These are phyloP conservation scores for Caretta caretta DNA, from an alignment of 2,113 vertebrate species.

Conservation along the genomic window DNA sequence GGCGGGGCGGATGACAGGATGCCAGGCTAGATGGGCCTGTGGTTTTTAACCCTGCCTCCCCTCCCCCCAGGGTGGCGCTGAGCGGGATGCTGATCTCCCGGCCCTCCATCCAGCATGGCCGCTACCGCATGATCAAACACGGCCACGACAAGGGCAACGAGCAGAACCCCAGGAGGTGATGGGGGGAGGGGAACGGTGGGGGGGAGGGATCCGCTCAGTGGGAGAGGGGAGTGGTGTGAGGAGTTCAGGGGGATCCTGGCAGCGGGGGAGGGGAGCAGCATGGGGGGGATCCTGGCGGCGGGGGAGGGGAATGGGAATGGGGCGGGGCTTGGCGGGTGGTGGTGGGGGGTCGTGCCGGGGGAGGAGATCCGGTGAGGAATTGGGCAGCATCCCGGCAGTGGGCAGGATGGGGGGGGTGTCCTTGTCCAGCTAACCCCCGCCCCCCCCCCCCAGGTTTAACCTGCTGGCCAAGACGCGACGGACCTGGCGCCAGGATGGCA, in stretches of 20 bases:
- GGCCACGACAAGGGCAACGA: slow-evolving; percentile 83
- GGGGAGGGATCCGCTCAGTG: not conserved
- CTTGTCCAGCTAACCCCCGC: not conserved
- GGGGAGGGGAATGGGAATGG: not conserved
- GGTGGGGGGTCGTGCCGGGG: too few relatives aligned
- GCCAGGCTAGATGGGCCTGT: not conserved
- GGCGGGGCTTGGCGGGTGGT: not conserved
- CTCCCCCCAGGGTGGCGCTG: slow-evolving; percentile 78
- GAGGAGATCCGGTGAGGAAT: too few relatives aligned
- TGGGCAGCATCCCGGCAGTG: too few relatives aligned
- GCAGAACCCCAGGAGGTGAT: slow-evolving; percentile 82
- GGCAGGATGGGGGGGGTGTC: too few relatives aligned
- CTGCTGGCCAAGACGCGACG: slow-evolving; percentile 81
- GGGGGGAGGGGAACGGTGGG: not conserved
- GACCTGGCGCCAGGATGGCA: slow-evolving; percentile 81
- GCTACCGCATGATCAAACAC: slow-evolving; percentile 89
- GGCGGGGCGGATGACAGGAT: not conserved
- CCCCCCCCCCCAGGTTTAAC: slow-evolving; percentile 77
- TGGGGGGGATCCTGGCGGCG: accelerated
- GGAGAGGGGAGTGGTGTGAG: not conserved
- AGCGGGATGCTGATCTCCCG: slow-evolving; percentile 81
- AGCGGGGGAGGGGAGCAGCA: too few relatives aligned
- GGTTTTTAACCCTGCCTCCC: not conserved
- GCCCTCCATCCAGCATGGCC: slow-evolving; percentile 77
- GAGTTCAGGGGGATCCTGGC: not conserved